Evolutionary conservation across 2,888 invertebrate species (phyloP), one percentile per base, ranked within the genome.

Genomic region (Helicoverpa assulta): DNA sequence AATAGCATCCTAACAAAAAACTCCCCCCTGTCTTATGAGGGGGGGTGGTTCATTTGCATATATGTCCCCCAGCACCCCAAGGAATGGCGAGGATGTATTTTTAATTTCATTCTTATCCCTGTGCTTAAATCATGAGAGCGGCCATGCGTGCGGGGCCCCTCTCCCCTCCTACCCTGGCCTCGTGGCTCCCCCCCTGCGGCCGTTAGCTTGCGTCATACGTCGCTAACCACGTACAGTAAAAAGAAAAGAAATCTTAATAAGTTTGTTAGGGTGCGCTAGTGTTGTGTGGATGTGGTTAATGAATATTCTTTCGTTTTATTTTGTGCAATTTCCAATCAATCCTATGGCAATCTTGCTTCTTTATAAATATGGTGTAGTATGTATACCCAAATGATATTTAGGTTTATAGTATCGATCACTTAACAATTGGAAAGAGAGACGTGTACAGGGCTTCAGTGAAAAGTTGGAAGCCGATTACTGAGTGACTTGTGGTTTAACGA

Each of bases 171-270:
- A 67, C 79, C 80, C 85, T 86, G 85, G 82, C 71, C 82, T 62
- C 61, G 61, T 79, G 78, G 83, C 82, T 84, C 88, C 86, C 85
- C 84, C 85, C 83, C 84, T 81, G 87, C 85, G 91, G 91, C 93
- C 92, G 93, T 91, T 92, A 91, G 94, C 94, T 93, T 93, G 94
- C 95, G 95, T 95, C 95, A 95, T 95, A 95, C 95, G 95, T 95
- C 95, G 95, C 94, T 95, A 95, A 95, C 95, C 95, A 93, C 95
- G 95, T 94, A 93, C 94, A 92, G 94, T 93, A 95, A 94, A 95
- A 95, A 95, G 95, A 95, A 95, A 95, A 94, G 95, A 95, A 95
- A 95, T 95, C 95, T 95, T 95, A 95, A 95, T 95, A 95, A 95
- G 95, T 95, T 95, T 95, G 95, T 95, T 95, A 95, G 94, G 94